A percentile compares a stretch with the other conserved stretches of the same genome.
Conservation (phyloP, 2,113 vertebrate species). For the Turnix velox region DNA sequence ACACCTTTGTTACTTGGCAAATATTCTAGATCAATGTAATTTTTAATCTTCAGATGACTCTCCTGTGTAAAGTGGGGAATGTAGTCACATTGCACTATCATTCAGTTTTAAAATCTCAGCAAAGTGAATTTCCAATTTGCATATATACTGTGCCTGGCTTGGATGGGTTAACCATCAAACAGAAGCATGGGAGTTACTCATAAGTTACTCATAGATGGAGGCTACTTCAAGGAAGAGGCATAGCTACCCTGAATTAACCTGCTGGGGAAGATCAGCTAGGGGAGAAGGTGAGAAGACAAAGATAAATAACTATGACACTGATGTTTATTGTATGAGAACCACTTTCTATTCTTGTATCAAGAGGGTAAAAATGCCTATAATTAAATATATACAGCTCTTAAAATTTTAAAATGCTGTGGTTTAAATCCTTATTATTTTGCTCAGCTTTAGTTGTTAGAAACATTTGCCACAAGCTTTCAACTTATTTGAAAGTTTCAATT, state of each 20-base stretch:
- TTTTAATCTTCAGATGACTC: neutral
- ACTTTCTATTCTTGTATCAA: neutral
- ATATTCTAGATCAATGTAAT: neutral
- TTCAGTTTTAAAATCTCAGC: neutral
- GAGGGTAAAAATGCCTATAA: neutral
- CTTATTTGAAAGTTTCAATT: neutral
- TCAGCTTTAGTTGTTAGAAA: neutral
- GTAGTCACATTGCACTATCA: neutral
- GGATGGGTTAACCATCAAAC: neutral
- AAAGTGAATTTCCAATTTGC: neutral
- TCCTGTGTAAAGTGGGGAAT: neutral
- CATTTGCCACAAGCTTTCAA: neutral
- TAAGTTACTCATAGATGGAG: neutral
- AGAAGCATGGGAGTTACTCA: neutral
- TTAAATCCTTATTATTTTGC: neutral
- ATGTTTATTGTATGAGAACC: neutral
- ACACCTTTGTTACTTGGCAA: neutral
- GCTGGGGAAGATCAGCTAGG: neutral
- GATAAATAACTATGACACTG: neutral
- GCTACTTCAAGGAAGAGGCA: neutral
- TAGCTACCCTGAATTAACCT: neutral
- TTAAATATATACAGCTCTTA: neutral
- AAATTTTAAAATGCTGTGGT: neutral
- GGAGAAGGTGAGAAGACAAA: neutral
- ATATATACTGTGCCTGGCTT: neutral